Evolutionary conservation across 2,113 vertebrate genomes (phyloP), one percentile per base, ranked within the genome.

Genomic region (Phyllopteryx taeniolatus): DNA sequence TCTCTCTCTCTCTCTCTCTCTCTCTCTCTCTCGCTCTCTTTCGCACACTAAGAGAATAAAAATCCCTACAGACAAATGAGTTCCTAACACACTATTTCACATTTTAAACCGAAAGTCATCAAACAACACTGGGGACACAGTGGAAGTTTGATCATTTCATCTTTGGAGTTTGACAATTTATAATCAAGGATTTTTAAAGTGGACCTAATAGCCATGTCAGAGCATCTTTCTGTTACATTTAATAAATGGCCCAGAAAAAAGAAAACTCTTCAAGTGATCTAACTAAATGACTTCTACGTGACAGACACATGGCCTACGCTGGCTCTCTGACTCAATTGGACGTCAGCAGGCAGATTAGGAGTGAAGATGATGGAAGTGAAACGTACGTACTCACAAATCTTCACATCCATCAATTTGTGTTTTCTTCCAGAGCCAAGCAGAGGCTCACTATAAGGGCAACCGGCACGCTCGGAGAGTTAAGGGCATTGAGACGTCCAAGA

Each of bases 391-490:
- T 39, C 61, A 8, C 4, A 12, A 64, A 53, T 59, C 42, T 61
- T 72, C 39, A 19, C 33, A 61, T 47, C 13, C 20, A 46, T 15
- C 1, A 51, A 33, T 68, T 57, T 6, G 43, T 63, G 17, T 46
- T 19, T 83, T 68, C 65, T 53, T 3, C 17, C 87, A 95, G 95
- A 95, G 92, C 86, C 95, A 96, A 83, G 95, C 95, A 7, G 95
- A 95, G 78, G 94, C 95, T 0, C 95, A 96, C 87, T 96, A 96
- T 82, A 96, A 95, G 83, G 95, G 95, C 33, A 96, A 95, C 76
- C 93, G 95, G 20, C 95, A 96, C 1, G 95, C 95, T 49, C 92
- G 95, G 46, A 90, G 94, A 83, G 90, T 95, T 59, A 95, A 96
- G 81, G 95, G 94, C 68, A 94, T 95, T 0, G 94, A 96, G 87